These are phyloP conservation scores for Helicoverpa assulta DNA, from an alignment of 2,888 invertebrate species.

Conservation along the genomic window DNA sequence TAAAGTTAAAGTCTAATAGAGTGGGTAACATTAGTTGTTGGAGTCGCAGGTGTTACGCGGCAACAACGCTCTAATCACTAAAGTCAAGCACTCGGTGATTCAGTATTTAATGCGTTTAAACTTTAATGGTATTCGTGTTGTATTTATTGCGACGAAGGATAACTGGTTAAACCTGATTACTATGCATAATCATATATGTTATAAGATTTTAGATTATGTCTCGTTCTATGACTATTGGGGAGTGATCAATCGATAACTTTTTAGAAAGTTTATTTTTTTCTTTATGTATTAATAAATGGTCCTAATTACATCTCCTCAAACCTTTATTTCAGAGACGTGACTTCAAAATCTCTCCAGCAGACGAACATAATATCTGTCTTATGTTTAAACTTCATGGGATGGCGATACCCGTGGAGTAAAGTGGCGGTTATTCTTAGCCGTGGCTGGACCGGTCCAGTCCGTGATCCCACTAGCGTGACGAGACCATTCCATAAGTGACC, in stretches of 20 bases:
- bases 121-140: background rate
- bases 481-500: conserved; percentile 58
- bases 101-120: conserved; percentile 15
- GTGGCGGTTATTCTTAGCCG: conserved; percentile 52
- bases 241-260: too few species aligned
- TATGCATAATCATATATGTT: background rate
- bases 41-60: conserved; percentile 48
- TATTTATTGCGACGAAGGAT: conserved; percentile 8
- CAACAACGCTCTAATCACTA: conserved; percentile 34
- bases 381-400: background rate
- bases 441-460: conserved; percentile 45
- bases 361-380: background rate
- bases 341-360: too few species aligned
- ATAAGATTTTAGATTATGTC: too few species aligned
- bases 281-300: too few species aligned
- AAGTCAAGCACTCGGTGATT: conserved; percentile 44
- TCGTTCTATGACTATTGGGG: too few species aligned
- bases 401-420: conserved; percentile 45
- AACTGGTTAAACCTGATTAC: background rate
- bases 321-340: too few species aligned
- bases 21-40: conserved; percentile 44
- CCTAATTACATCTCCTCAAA: too few species aligned
- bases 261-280: too few species aligned
- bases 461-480: conserved; percentile 44
- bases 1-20: conserved; percentile 40